Conservation (phyloP, 1,140 invertebrate species). For the Glomeris maerens region DNA sequence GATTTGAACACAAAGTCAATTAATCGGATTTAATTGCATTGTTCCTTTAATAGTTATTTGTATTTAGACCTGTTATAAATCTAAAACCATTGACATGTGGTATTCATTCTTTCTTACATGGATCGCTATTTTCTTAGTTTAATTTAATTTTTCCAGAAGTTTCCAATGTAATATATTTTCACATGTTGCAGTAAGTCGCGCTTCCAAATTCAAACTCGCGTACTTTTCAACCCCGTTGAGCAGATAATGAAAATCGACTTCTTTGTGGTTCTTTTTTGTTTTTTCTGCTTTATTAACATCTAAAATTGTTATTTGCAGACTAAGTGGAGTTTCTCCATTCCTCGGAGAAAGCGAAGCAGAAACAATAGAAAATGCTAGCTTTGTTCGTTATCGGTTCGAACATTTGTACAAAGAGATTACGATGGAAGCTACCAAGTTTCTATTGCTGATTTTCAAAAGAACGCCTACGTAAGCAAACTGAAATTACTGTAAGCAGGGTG, state of each 20-base stretch:
- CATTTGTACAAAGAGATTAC: conserved; percentile 86
- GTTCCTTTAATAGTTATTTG: no score
- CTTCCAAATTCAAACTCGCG: no score
- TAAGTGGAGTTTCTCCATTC: conserved; percentile 90
- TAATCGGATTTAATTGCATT: no score
- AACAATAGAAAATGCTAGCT: conserved; percentile 78
- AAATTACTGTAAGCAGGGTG: no score
- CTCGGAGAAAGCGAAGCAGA: conserved; percentile 62
- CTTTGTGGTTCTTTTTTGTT: conserved; percentile 10
- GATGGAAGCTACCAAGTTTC: conserved; percentile 82
- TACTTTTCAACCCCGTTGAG: conserved; percentile 10
- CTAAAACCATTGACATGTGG: no score
- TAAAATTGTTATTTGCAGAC: conserved; percentile 24
- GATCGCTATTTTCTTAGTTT: no score
- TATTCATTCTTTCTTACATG: no score
- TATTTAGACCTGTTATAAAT: no score
- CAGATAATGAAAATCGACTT: conserved; percentile 11
- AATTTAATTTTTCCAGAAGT: no score
- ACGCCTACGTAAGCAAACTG: conserved; percentile 64
- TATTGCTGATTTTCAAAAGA: conserved; percentile 89
- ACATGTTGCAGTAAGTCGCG: no score
- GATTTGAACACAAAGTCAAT: no score
- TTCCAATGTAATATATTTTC: no score
- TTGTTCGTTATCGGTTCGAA: conserved; percentile 86
- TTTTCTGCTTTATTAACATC: neutral